A percentile compares a stretch with the other conserved stretches of the same genome.
Conservation (phyloP, 2,797 vertebrate species). For the Brachyalestes nurse region DNA sequence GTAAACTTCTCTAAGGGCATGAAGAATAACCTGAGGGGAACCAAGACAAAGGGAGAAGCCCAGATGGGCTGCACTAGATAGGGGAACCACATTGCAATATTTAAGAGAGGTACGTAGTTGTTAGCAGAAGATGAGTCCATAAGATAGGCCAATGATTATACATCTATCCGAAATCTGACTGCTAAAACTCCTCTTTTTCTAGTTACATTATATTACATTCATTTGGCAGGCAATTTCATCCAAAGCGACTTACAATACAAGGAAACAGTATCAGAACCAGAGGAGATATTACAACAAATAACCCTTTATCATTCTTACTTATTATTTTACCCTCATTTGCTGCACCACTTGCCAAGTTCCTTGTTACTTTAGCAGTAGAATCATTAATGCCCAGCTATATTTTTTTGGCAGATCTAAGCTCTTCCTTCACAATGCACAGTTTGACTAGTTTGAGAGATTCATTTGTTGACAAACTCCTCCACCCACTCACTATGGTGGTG, state of each 20-base stretch:
- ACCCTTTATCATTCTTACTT: background rate
- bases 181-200: background rate
- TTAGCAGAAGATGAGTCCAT: background rate
- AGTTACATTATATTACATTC: too few relatives aligned
- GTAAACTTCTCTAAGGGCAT: background rate
- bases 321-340: background rate
- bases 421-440: background rate
- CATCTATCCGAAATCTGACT: background rate
- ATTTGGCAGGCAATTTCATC: too few relatives aligned
- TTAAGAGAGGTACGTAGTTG: background rate
- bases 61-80: background rate
- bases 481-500: constrained; percentile 60
- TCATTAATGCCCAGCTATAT: background rate
- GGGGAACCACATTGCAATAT: background rate
- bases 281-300: background rate
- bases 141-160: background rate
- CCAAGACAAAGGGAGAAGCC: background rate
- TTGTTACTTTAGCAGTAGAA: background rate
- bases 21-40: background rate
- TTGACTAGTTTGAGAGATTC: constrained; percentile 8
- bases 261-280: too few relatives aligned
- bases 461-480: constrained; percentile 40
- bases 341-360: background rate
- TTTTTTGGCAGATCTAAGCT: background rate
- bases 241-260: too few relatives aligned